A percentile compares a stretch with the other conserved stretches of the same genome.
Evolutionary conservation across 2,797 vertebrate genomes (phyloP).

Genomic region (Coregonus sp.): DNA sequence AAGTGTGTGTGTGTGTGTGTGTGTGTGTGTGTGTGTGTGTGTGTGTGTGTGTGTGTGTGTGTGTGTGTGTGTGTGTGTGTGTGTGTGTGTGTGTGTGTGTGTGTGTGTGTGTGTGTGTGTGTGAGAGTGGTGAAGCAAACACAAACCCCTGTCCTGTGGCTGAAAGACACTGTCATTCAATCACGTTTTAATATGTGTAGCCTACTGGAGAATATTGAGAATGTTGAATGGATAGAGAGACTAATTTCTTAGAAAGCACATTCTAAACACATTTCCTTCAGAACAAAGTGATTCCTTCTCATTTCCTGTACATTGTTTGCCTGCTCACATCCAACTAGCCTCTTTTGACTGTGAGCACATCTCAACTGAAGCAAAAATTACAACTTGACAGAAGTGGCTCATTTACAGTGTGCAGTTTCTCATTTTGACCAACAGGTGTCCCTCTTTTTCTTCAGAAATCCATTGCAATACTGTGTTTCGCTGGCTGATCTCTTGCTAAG

Average conservation of each 20-base stretch:
- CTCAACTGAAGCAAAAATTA: neutral
- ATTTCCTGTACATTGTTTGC: neutral
- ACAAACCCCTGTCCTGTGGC: constrained; percentile 57
- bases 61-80: constrained; percentile 4
- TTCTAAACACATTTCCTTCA: neutral
- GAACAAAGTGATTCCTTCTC: neutral
- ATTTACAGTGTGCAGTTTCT: constrained; percentile 62
- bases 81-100: neutral
- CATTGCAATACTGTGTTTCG: constrained; percentile 6
- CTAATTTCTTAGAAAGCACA: neutral
- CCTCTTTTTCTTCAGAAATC: constrained; percentile 80
- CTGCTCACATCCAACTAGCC: neutral
- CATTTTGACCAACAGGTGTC: constrained; percentile 73
- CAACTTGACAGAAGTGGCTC: constrained; percentile 43
- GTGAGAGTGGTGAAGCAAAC: constrained; percentile 54
- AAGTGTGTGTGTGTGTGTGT: neutral
- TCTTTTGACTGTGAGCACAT: neutral
- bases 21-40: constrained; percentile 18
- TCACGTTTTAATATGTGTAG: constrained; percentile 73
- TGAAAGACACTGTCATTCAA: constrained; percentile 45
- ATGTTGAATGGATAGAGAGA: neutral
- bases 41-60: constrained; percentile 11
- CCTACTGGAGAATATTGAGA: neutral
- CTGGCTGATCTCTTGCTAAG: constrained; percentile 26
- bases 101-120: constrained; percentile 17